Percentiles rank a stretch among this genome's conserved stretches.
Evolutionary conservation across 1,140 invertebrate genomes (phyloP).

Genomic region (Bombus ignitus): DNA sequence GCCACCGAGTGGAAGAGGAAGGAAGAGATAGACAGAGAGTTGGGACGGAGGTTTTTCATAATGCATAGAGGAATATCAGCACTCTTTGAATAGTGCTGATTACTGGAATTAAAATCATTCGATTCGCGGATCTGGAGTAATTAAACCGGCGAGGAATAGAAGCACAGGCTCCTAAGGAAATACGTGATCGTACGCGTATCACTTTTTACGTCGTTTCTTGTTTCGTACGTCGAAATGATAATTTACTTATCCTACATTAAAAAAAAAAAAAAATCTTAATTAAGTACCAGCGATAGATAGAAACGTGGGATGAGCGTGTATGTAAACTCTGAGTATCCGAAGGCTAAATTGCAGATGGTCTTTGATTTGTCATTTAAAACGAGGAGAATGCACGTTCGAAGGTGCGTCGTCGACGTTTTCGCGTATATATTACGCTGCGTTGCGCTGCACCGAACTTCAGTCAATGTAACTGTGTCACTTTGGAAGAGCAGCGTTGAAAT

Average conservation of each 20-base stretch:
- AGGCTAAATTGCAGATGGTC: neutral
- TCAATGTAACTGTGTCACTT: neutral
- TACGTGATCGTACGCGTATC: neutral
- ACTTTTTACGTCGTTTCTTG: neutral
- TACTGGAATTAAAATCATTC: constrained; percentile 17
- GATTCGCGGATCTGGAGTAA: neutral
- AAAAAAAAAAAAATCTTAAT: neutral
- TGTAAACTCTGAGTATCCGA: too few relatives aligned
- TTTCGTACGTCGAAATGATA: neutral
- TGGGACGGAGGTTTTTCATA: constrained; percentile 16
- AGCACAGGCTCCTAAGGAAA: neutral
- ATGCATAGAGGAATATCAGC: neutral
- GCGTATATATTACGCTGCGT: neutral
- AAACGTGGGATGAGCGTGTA: too few relatives aligned
- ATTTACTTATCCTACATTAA: neutral
- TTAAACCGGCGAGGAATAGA: neutral
- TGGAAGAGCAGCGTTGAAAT: neutral
- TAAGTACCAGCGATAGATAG: too few relatives aligned
- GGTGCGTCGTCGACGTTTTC: neutral
- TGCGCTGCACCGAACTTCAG: neutral
- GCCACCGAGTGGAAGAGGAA: neutral
- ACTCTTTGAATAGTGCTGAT: constrained; percentile 20
- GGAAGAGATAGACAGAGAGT: neutral
- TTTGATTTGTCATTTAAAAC: neutral
- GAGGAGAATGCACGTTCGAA: neutral